phyloP scores from a whole-genome alignment of 2,888 invertebrate genomes.

The Xestobium rufovillosum region DNA sequence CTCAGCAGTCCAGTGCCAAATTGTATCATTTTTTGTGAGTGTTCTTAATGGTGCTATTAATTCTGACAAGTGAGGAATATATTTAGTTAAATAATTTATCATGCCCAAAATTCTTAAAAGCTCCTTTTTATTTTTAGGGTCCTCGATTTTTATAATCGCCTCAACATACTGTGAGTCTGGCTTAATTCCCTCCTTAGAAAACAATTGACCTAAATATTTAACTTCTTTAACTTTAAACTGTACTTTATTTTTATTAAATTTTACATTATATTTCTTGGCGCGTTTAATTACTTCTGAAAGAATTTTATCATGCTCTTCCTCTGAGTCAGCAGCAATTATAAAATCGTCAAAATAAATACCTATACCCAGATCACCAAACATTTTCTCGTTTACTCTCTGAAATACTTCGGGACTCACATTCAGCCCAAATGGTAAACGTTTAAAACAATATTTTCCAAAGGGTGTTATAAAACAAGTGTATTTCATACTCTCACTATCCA shows the following conservation, averaged over 20 bases:
- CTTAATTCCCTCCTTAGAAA: slow-evolving; percentile 16
- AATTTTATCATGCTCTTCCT: slow-evolving; percentile 25
- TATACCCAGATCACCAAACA: slow-evolving; percentile 32
- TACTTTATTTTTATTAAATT: slow-evolving; percentile 29
- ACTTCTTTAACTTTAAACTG: slow-evolving; percentile 25
- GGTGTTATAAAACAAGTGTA: slow-evolving; percentile 29
- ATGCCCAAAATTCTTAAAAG: slow-evolving; percentile 21
- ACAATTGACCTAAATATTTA: slow-evolving; percentile 27
- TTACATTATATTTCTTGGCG: slow-evolving; percentile 26
- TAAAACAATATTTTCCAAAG: slow-evolving; percentile 27
- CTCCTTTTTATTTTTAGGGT: too few species aligned
- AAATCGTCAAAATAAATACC: slow-evolving; percentile 33
- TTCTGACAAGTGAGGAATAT: slow-evolving; percentile 21
- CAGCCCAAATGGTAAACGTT: slow-evolving; percentile 20
- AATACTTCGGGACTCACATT: slow-evolving; percentile 28
- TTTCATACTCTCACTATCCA: slow-evolving; percentile 27
- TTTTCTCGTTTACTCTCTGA: slow-evolving; percentile 29
- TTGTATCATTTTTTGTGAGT: slow-evolving; percentile 17
- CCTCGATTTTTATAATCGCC: slow-evolving; percentile 17
- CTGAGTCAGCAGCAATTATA: slow-evolving; percentile 14
- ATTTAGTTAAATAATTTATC: slow-evolving; percentile 20
- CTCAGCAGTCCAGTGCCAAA: slow-evolving; percentile 14
- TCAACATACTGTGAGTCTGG: slow-evolving; percentile 15
- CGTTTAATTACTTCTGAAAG: slow-evolving; percentile 24
- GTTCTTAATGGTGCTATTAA: slow-evolving; percentile 20